Evolutionary conservation across 2,797 vertebrate genomes (phyloP).

Genomic region (Odontamblyopus rebecca): DNA sequence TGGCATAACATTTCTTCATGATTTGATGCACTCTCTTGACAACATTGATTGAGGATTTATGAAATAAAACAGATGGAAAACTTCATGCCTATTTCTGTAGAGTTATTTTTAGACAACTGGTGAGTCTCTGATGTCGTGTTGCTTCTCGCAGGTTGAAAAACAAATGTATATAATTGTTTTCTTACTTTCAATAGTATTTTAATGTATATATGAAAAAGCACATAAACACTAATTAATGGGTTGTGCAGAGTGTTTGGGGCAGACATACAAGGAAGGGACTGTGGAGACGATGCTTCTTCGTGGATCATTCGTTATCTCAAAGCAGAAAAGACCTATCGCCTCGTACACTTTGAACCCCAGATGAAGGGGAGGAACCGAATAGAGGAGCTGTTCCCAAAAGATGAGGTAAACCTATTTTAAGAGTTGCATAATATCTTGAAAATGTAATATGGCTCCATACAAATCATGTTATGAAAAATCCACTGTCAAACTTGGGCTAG

Average conservation of each 20-base stretch:
- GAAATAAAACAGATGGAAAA: neutral
- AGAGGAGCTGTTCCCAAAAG: conserved; percentile 53
- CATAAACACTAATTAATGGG: neutral
- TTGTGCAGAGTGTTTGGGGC: conserved; percentile 81
- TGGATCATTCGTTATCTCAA: conserved; percentile 86
- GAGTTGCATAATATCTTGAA: neutral
- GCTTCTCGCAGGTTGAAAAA: conserved; percentile 1
- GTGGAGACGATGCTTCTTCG: conserved; percentile 82
- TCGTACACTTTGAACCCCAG: conserved; percentile 88
- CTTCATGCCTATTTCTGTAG: neutral
- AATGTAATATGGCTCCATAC: neutral
- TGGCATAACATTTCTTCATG: too few species aligned
- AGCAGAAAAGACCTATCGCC: conserved; percentile 72
- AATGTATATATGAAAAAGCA: neutral
- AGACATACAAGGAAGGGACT: conserved; percentile 89
- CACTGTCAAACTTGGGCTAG: neutral
- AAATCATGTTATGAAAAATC: neutral
- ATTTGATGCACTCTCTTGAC: too few species aligned
- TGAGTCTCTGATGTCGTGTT: neutral
- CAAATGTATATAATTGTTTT: neutral
- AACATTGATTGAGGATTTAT: too few species aligned
- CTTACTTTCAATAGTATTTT: neutral
- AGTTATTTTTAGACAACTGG: neutral
- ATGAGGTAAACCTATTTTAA: conserved; percentile 73
- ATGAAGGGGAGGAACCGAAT: conserved; percentile 78